Percentiles rank a stretch among this genome's conserved stretches.
These are phyloP conservation scores for Drosophila nigrodunni DNA, from an alignment of 1,140 invertebrate species.

Conservation along the genomic window DNA sequence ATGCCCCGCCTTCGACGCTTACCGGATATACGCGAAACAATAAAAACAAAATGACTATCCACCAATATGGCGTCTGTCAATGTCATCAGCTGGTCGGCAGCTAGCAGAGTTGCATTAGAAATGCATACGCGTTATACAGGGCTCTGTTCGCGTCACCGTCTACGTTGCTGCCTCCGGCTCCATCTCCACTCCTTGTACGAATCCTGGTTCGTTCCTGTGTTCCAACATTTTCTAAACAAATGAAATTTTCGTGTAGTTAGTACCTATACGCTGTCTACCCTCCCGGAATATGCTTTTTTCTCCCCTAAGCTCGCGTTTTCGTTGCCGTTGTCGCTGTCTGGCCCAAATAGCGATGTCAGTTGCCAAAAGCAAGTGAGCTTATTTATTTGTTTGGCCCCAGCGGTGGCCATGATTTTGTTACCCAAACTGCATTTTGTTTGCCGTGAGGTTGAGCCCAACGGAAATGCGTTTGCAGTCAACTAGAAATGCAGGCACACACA, in stretches of 20 bases:
- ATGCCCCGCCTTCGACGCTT: conserved; percentile 1
- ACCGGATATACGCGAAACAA: conserved; percentile 16
- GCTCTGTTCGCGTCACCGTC: conserved; percentile 44
- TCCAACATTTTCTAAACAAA: conserved; percentile 76
- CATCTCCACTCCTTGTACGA: too few relatives aligned
- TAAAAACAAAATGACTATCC: conserved; percentile 30
- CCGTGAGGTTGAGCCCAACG: conserved; percentile 32
- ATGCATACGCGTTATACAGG: conserved; percentile 54
- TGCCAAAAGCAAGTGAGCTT: conserved; percentile 75
- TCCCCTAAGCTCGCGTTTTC: not conserved
- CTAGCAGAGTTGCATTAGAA: conserved; percentile 49
- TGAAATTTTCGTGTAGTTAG: conserved; percentile 75
- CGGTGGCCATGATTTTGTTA: conserved; percentile 64
- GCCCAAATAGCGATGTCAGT: conserved; percentile 64
- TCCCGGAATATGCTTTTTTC: not conserved
- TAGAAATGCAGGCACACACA: conserved; percentile 57
- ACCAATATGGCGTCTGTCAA: conserved; percentile 64
- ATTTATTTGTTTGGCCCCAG: conserved; percentile 81
- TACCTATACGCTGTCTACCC: not conserved
- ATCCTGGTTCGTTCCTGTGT: conserved; percentile 1
- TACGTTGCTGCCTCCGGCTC: too few relatives aligned
- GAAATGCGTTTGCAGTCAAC: conserved; percentile 78
- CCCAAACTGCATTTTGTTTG: conserved; percentile 3
- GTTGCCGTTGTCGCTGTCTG: conserved; percentile 31
- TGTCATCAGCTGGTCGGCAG: conserved; percentile 73